Conservation (phyloP, 2,888 invertebrate species). For the Phrixothrix hirtus region DNA sequence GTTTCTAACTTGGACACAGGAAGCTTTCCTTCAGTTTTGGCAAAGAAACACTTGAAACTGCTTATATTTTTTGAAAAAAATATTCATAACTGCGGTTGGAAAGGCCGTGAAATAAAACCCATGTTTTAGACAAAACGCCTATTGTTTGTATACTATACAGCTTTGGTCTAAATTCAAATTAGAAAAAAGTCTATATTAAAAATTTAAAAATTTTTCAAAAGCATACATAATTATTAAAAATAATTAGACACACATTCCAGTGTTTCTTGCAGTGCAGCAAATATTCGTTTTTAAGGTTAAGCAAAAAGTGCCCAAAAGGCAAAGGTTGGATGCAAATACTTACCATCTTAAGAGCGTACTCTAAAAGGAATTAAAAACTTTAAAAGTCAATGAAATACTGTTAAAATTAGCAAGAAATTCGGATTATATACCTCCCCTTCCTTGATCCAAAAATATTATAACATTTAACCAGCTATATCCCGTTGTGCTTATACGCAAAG, state of each 20-base stretch:
- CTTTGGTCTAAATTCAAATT: too few relatives aligned
- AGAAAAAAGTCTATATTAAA: too few relatives aligned
- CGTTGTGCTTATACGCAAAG: not conserved
- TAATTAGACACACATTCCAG: not conserved
- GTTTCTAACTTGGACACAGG: too few relatives aligned
- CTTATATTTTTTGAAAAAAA: too few relatives aligned
- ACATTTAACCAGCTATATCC: slow-evolving; percentile 13
- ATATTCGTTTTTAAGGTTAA: not conserved
- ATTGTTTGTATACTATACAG: too few relatives aligned
- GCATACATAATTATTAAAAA: too few relatives aligned
- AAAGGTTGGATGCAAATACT: not conserved
- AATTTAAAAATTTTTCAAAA: too few relatives aligned
- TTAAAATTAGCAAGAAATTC: slow-evolving; percentile 26
- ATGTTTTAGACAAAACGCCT: too few relatives aligned
- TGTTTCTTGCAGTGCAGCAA: not conserved
- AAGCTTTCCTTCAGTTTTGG: too few relatives aligned
- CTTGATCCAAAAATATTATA: slow-evolving; percentile 8
- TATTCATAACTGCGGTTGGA: too few relatives aligned
- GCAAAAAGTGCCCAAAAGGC: not conserved
- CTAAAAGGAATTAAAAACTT: not conserved
- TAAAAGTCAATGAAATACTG: slow-evolving; percentile 9
- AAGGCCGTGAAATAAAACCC: too few relatives aligned
- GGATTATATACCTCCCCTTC: slow-evolving; percentile 27
- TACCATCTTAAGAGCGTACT: not conserved
- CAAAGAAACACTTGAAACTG: too few relatives aligned